A percentile compares a stretch with the other conserved stretches of the same genome.
Conservation (phyloP, 1,140 invertebrate genomes). For the Chironomus striatipennis region DNA sequence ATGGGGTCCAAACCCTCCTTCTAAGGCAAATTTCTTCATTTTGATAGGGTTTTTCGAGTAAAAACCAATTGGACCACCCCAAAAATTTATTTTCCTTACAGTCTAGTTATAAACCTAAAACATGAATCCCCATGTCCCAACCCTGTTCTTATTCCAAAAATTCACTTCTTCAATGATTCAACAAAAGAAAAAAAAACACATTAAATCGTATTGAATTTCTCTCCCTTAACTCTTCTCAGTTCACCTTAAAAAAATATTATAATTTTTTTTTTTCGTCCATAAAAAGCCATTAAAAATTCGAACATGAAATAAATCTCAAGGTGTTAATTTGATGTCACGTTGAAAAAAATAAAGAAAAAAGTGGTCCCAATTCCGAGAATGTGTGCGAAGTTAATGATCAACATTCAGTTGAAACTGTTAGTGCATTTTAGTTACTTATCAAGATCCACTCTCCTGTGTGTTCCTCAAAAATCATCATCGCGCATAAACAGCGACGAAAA, state of each 20-base stretch:
- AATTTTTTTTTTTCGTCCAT: too few relatives aligned
- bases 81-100: too few relatives aligned
- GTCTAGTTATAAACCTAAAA: too few relatives aligned
- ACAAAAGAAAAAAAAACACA: neutral
- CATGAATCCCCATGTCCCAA: too few relatives aligned
- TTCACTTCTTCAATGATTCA: too few relatives aligned
- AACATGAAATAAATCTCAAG: conserved; percentile 20
- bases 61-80: too few relatives aligned
- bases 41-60: too few relatives aligned
- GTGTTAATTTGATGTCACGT: conserved; percentile 21
- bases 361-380: neutral
- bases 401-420: conserved; percentile 8
- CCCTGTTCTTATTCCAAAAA: too few relatives aligned
- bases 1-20: too few relatives aligned
- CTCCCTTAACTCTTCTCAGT: neutral
- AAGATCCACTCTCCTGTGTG: neutral
- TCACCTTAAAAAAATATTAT: too few relatives aligned
- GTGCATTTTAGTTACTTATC: neutral
- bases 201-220: conserved; percentile 21
- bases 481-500: neutral
- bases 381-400: neutral
- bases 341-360: neutral
- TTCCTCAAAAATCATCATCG: neutral
- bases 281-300: conserved; percentile 15
- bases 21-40: too few relatives aligned